Conservation (phyloP, 2,113 vertebrate species). For the Gymnogyps californianus region DNA sequence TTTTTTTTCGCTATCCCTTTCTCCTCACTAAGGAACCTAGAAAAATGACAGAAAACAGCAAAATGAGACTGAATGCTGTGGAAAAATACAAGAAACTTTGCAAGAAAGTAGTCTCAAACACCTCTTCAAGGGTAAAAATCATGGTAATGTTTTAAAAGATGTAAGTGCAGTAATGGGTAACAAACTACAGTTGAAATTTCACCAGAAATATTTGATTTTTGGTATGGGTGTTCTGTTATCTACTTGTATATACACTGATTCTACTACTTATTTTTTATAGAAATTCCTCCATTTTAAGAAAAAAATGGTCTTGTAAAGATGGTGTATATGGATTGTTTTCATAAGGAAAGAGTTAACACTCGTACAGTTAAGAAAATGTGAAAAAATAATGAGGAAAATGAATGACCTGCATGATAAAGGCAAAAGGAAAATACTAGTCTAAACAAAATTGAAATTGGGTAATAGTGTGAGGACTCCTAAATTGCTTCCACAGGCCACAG, state of each 20-base stretch:
- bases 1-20: neutral
- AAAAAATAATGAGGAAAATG: neutral
- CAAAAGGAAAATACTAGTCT: neutral
- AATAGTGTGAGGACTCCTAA: neutral
- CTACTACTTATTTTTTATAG: neutral
- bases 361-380: neutral
- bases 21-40: neutral
- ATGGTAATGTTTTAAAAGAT: neutral
- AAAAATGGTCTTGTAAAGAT: neutral
- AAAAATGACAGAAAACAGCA: neutral
- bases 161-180: neutral
- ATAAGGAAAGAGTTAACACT: neutral
- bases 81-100: neutral
- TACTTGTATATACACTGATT: neutral
- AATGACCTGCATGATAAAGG: neutral
- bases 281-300: neutral
- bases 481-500: slow-evolving; percentile 2
- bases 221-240: neutral
- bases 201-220: neutral
- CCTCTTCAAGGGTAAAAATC: neutral
- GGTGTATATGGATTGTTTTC: neutral
- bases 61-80: neutral
- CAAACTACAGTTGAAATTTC: neutral
- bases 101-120: neutral
- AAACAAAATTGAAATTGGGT: neutral